Evolutionary conservation across 1,140 invertebrate genomes (phyloP).

Genomic region (Ceratina japonica): DNA sequence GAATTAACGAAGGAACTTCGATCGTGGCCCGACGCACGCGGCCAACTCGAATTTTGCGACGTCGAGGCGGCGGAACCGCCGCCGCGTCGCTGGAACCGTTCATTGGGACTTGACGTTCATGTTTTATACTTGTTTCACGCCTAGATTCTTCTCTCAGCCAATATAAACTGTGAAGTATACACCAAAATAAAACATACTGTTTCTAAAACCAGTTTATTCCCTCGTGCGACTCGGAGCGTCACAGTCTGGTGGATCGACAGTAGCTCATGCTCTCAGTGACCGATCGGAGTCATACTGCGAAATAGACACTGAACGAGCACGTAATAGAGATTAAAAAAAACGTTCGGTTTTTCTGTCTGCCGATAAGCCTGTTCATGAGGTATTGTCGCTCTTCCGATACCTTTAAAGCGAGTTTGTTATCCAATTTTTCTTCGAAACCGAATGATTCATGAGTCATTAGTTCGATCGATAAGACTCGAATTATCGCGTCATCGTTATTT

Average conservation of each 20-base stretch:
- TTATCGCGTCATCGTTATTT: constrained; percentile 1
- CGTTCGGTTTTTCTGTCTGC: too few species aligned
- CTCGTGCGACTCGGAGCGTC: background rate
- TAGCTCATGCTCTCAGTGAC: too few species aligned
- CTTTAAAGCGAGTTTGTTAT: too few species aligned
- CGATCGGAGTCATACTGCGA: too few species aligned
- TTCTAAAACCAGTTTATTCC: background rate
- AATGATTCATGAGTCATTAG: background rate
- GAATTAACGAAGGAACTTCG: constrained; percentile 9
- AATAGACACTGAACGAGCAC: too few species aligned
- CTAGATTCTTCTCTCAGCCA: background rate
- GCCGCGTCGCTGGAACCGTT: background rate
- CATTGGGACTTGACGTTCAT: background rate
- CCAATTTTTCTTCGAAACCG: too few species aligned
- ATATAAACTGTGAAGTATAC: constrained; percentile 9
- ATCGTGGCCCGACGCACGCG: background rate
- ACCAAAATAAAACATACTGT: constrained; percentile 9
- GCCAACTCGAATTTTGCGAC: constrained; percentile 6
- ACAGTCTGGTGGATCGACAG: too few species aligned
- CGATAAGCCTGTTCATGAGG: too few species aligned
- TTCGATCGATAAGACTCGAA: background rate
- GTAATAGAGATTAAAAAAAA: too few species aligned
- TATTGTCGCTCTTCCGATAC: too few species aligned
- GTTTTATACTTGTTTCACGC: constrained; percentile 8
- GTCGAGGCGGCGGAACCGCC: background rate